Evolutionary conservation across 2,113 vertebrate species (phyloP), one percentile per base, ranked within the genome.

Genomic region (Austrofundulus limnaeus): DNA sequence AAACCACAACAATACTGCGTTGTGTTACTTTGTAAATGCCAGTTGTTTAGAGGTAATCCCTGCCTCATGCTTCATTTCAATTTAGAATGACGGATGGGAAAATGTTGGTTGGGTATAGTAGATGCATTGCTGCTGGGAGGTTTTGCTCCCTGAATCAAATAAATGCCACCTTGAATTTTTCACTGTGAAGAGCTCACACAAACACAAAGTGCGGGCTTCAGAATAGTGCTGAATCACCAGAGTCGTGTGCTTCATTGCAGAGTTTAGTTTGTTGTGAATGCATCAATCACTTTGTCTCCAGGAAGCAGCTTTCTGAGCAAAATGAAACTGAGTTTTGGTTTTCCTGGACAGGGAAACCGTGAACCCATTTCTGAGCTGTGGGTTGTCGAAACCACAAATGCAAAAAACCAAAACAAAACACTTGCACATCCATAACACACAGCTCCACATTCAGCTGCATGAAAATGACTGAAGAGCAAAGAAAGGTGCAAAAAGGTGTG

Each of bases 201-300:
- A 54, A 79, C 47, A 34, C 25, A 31, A 41, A 66, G 51, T 25
- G 21, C 61, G 66, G 48, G 66, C 69, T 75, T 72, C 61, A 66
- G 61, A 85, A 79, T 68, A 71, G 66, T 77, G 82, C 88, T 84
- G 88, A 88, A 61, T 90, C 84, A 87, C 67, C 10, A 50, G 46
- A 31, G 28, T 45, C 45, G 25, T 60, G 38, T 38, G 55, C 56
- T 75, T 74, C 58, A 77, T 64, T 80, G 70, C 55, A 61, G 47
- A 38, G 17, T 75, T 76, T 53, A 72, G 61, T 71, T 72, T 56
- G 51, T 52, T 58, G 69, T 66, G 76, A 66, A 85, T 60, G 57
- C 68, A 76, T 85, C 84, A 69, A 75, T 90, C 71, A 86, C 54
- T 39, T 43, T 48, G 77, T 78, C 77, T 87, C 55, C 50, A 77